Base-by-base conservation (phyloP, 2,797 vertebrate genomes). In the Delichon dasypus region DNA sequence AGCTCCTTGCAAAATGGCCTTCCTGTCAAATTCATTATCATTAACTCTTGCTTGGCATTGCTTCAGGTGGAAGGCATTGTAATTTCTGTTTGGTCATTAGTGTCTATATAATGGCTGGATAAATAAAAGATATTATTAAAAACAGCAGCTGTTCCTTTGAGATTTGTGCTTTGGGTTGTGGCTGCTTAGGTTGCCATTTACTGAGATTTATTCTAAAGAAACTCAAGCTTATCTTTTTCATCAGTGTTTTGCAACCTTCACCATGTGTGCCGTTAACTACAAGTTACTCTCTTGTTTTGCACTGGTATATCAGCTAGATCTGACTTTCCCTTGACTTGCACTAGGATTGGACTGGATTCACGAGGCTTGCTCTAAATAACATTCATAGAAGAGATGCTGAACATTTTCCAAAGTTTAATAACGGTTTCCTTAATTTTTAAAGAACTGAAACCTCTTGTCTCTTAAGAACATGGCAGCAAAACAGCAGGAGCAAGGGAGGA, bases 121-220 rank as follows among this genome's bases (percentile, higher is more conserved):
- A 89, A 89, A 92, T 67, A 74, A 42, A 84, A 77, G 34, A 53
- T 38, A 38, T 42, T 64, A 27, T 70, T 30, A 47, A 81, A 87
- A 67, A 0, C 66, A 78, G 20, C 36, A 90, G 26, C 36, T 87
- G 17, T 82, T 89, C 44, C 36, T 85, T 60, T 70, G 64, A 73
- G n/a, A 53, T 79, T 60, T 87, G 38, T 5, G 0, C 50, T 87
- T 93, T 62, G 27, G 50, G 45, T 50, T 50, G 18, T 70, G 72
- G 25, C 62, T 86, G 38, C 38, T 88, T 42, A 27, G 13, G 13
- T 60, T 93, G 38, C 73, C 8, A 42, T 55, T 71, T 85, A 75
- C 68, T 58, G 65, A 78, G 85, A 93, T 93, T 91, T 77, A 68
- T 55, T 36, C 5, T 85, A 44, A 85, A 88, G 75, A 83, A 93